These are phyloP conservation scores for Eupithecia abbreviata DNA, from an alignment of 2,888 invertebrate genomes.

Conservation along the genomic window DNA sequence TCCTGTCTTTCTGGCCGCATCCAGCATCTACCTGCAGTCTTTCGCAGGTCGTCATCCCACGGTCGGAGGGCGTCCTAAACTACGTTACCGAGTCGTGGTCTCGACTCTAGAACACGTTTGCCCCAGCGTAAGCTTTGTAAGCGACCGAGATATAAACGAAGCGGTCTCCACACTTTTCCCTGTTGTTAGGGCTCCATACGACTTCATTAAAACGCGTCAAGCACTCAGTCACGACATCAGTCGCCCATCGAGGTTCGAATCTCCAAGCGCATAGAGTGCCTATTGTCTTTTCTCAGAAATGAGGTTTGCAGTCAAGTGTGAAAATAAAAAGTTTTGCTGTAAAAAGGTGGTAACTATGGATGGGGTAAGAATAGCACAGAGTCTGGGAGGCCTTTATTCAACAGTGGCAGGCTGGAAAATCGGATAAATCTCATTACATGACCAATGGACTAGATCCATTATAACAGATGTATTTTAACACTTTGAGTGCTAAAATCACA, in stretches of 20 bases:
- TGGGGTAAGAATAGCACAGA: not conserved
- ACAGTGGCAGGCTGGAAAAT: too few relatives aligned
- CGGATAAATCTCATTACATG: too few relatives aligned
- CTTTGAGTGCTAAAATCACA: too few relatives aligned
- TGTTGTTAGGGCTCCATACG: constrained; percentile 5
- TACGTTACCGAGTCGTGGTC: too few relatives aligned
- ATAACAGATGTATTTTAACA: too few relatives aligned
- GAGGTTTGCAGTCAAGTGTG: not conserved
- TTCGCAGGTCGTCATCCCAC: too few relatives aligned
- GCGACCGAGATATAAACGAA: not conserved
- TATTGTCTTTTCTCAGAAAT: constrained; percentile 13
- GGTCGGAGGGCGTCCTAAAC: too few relatives aligned
- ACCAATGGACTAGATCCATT: too few relatives aligned
- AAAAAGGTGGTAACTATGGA: not conserved
- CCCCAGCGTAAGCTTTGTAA: too few relatives aligned
- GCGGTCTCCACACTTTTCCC: not conserved
- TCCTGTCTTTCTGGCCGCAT: too few relatives aligned
- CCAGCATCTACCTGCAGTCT: too few relatives aligned
- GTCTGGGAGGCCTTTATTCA: not conserved
- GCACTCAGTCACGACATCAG: constrained; percentile 16
- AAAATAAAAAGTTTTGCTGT: not conserved
- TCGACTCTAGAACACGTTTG: too few relatives aligned
- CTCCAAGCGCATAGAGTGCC: not conserved
- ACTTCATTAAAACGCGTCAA: constrained; percentile 29
- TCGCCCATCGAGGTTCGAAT: constrained; percentile 11